These are phyloP conservation scores for Hemibagrus wyckioides DNA, from an alignment of 2,113 vertebrate genomes.

Conservation along the genomic window DNA sequence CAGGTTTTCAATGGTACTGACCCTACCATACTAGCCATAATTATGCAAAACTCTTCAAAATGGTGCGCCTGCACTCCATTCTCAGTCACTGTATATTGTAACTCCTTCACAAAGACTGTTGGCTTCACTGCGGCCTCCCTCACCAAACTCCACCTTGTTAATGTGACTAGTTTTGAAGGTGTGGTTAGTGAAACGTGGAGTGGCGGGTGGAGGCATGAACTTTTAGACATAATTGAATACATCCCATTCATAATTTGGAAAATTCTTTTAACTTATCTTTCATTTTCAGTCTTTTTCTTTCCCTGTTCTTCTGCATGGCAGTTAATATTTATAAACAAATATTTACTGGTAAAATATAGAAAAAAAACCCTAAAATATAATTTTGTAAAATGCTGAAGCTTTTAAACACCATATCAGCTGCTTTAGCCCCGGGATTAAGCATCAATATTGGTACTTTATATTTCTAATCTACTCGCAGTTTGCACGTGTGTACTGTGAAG, in stretches of 20 bases:
- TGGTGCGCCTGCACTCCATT: background rate
- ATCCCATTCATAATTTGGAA: background rate
- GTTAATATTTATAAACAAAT: no score
- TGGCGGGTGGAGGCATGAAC: background rate
- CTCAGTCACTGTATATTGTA: background rate
- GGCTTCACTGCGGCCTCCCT: background rate
- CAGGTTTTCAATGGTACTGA: background rate
- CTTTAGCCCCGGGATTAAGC: no score
- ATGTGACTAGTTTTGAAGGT: background rate
- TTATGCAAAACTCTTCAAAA: background rate
- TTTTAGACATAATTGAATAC: background rate
- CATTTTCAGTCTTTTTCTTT: background rate
- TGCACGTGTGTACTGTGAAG: no score
- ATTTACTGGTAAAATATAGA: no score
- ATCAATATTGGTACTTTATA: no score
- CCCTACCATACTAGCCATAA: background rate
- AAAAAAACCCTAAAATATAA: no score
- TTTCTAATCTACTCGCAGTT: no score
- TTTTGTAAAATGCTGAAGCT: no score
- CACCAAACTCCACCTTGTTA: background rate
- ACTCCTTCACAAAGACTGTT: background rate
- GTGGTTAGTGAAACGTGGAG: background rate
- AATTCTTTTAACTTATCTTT: background rate
- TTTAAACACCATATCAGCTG: no score
- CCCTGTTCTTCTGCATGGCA: background rate